Evolutionary conservation across 2,113 vertebrate species (phyloP).

Genomic region (Cochlearius cochlearius): DNA sequence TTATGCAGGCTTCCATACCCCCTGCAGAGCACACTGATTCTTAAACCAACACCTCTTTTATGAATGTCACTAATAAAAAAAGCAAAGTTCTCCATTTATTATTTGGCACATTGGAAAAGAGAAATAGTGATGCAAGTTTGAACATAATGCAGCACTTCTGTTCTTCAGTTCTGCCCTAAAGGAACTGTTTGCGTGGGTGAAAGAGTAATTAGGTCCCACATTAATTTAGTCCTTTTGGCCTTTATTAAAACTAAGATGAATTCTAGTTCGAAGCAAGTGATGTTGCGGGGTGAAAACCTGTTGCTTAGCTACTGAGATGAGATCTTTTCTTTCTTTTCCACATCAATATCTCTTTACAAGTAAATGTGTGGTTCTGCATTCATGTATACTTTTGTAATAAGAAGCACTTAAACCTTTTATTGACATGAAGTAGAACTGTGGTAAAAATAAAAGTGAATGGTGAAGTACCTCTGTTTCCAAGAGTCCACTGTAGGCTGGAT

Average conservation of each 20-base stretch:
- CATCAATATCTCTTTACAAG: background rate
- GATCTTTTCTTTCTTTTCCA: background rate
- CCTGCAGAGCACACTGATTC: background rate
- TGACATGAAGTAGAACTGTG: background rate
- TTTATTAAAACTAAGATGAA: background rate
- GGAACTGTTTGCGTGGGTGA: background rate
- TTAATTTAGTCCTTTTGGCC: background rate
- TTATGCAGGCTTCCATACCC: background rate
- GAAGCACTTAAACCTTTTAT: background rate
- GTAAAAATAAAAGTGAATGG: background rate
- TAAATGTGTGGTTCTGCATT: background rate
- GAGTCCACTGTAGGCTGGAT: constrained; percentile 93
- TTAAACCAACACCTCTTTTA: background rate
- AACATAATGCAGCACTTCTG: background rate
- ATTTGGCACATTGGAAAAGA: background rate
- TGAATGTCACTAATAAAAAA: background rate
- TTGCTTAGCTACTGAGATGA: constrained; percentile 10
- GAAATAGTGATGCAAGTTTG: background rate
- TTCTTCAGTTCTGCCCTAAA: background rate
- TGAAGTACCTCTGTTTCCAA: constrained; percentile 89
- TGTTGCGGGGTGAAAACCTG: background rate
- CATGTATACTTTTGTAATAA: background rate
- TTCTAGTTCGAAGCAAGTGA: background rate
- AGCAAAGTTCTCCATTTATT: background rate
- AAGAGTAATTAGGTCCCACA: background rate